phyloP scores from a whole-genome alignment of 2,888 invertebrate species.

The Orchesellides sinensis region DNA sequence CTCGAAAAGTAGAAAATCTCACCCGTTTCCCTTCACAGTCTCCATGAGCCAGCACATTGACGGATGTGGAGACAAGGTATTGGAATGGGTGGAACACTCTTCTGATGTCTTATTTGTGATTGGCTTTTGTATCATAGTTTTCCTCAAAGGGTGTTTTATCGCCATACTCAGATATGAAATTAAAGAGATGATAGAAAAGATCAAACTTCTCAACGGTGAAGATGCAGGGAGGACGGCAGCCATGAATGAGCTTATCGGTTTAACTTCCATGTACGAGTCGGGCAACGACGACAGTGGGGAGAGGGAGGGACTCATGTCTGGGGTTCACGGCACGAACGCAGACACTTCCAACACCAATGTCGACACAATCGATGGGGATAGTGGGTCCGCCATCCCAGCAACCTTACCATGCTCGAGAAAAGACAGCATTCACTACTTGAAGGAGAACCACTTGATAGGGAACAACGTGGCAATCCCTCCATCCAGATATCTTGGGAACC shows the following conservation, averaged over 20 bases:
- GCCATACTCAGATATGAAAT: constrained; percentile 84
- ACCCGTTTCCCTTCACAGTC: constrained; percentile 76
- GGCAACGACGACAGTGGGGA: constrained; percentile 66
- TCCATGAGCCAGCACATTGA: constrained; percentile 76
- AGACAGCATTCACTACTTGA: constrained; percentile 25
- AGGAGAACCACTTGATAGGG: constrained; percentile 46
- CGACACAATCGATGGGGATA: constrained; percentile 58
- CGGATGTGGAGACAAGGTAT: constrained; percentile 86
- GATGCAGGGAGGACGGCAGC: constrained; percentile 78
- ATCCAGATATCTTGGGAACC: constrained; percentile 49
- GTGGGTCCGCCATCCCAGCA: neutral
- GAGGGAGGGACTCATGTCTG: constrained; percentile 67
- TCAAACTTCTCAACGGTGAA: constrained; percentile 86
- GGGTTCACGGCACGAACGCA: constrained; percentile 38
- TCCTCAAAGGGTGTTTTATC: constrained; percentile 92
- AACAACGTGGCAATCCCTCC: constrained; percentile 60
- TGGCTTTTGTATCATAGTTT: constrained; percentile 92
- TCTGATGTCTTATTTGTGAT: constrained; percentile 87
- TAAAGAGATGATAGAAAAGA: constrained; percentile 84
- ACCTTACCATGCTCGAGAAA: constrained; percentile 16
- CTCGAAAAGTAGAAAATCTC: constrained; percentile 7
- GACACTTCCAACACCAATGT: constrained; percentile 59
- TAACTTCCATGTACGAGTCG: constrained; percentile 69
- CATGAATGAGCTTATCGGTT: constrained; percentile 74
- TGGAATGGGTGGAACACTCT: constrained; percentile 86